Evolutionary conservation across 1,140 invertebrate genomes (phyloP).

Genomic region (Ceratosolen fusciceps): DNA sequence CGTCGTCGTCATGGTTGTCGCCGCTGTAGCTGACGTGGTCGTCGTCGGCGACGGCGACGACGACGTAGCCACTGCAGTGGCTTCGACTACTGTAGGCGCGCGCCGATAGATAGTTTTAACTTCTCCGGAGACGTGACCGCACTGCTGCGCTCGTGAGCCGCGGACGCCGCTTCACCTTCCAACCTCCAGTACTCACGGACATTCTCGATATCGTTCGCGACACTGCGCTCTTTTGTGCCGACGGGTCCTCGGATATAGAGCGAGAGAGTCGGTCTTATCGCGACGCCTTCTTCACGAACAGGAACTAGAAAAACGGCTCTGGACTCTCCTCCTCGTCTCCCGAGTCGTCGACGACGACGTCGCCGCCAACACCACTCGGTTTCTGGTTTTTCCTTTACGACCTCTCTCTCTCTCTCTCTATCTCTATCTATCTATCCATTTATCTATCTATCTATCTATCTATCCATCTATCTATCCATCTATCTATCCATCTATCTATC

Average conservation of each 20-base stretch:
- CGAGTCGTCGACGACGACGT: not conserved
- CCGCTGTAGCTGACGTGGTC: not conserved
- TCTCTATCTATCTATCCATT: no score
- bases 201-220: not conserved
- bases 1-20: not conserved
- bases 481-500: no score
- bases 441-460: no score
- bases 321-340: no score
- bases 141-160: conserved; percentile 27
- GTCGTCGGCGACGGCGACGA: not conserved
- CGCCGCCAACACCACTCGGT: no score
- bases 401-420: no score
- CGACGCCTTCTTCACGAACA: no score
- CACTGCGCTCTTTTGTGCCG: not conserved
- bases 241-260: not conserved
- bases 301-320: not conserved
- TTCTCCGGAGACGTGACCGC: conserved; percentile 31
- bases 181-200: not conserved
- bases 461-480: no score
- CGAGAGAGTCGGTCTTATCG: not conserved
- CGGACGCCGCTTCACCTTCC: not conserved
- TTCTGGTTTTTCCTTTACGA: no score
- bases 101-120: conserved; percentile 18
- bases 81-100: conserved; percentile 26
- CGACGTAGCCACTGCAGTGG: not conserved